A percentile compares a stretch with the other conserved stretches of the same genome.
Evolutionary conservation across 2,113 vertebrate species (phyloP).

Genomic region (Bufo gargarizans): DNA sequence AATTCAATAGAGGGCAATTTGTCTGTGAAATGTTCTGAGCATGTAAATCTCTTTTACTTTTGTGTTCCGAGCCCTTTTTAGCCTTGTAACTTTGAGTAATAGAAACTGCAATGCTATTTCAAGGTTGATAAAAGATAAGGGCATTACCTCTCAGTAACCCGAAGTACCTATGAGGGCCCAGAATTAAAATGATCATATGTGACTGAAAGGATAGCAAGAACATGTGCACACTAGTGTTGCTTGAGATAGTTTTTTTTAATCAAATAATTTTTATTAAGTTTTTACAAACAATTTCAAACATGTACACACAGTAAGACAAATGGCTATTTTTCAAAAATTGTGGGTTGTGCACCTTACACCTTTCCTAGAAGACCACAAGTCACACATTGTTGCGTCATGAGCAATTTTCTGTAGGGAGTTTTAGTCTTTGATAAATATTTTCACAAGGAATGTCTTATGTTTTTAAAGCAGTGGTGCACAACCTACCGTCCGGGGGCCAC

Average conservation of each 20-base stretch:
- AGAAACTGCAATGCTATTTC: conserved; percentile 1
- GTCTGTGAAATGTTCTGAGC: conserved; percentile 46
- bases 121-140: background rate
- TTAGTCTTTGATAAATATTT: background rate
- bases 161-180: background rate
- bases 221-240: too few relatives aligned
- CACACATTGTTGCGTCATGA: too few relatives aligned
- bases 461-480: too few relatives aligned
- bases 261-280: too few relatives aligned
- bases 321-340: too few relatives aligned
- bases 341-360: too few relatives aligned
- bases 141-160: background rate
- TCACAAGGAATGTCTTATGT: background rate
- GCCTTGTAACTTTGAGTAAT: background rate
- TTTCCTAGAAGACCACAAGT: too few relatives aligned
- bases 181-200: background rate
- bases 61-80: conserved; percentile 9
- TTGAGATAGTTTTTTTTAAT: too few relatives aligned
- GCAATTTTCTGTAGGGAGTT: background rate
- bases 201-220: too few relatives aligned
- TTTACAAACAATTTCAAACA: too few relatives aligned
- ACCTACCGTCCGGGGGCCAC: too few relatives aligned
- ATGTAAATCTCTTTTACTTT: conserved; percentile 44
- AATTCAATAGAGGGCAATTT: conserved; percentile 51
- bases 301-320: too few relatives aligned